These are phyloP conservation scores for Calyptomena viridis DNA, from an alignment of 2,113 vertebrate species.

Conservation along the genomic window DNA sequence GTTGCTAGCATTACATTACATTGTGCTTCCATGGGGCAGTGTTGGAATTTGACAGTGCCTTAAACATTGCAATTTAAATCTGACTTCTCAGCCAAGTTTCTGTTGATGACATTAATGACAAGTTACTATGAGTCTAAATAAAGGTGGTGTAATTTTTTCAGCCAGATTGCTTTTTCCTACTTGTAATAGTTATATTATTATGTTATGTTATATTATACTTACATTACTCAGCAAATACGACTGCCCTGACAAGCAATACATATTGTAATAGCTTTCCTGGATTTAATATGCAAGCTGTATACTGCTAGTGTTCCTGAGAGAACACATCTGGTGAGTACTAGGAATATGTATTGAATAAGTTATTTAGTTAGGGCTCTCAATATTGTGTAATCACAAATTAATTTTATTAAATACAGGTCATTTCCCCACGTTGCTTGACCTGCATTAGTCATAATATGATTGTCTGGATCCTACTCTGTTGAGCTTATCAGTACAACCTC, in stretches of 20 bases:
- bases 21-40: neutral
- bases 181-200: neutral
- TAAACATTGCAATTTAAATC: neutral
- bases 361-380: neutral
- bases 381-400: neutral
- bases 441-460: neutral
- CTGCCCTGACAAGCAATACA: neutral
- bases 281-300: neutral
- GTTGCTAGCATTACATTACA: neutral
- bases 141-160: neutral
- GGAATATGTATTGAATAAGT: neutral
- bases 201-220: neutral
- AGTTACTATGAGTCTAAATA: neutral
- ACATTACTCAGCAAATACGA: neutral
- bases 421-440: conserved; percentile 19
- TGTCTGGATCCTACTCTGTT: neutral
- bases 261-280: neutral
- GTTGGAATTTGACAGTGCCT: neutral
- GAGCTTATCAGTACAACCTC: neutral
- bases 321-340: neutral
- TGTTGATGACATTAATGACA: neutral
- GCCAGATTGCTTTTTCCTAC: neutral
- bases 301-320: neutral
- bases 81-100: neutral
- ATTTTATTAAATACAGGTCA: neutral